phyloP scores from a whole-genome alignment of 2,797 vertebrate genomes.

The Orestias chungarensis region DNA sequence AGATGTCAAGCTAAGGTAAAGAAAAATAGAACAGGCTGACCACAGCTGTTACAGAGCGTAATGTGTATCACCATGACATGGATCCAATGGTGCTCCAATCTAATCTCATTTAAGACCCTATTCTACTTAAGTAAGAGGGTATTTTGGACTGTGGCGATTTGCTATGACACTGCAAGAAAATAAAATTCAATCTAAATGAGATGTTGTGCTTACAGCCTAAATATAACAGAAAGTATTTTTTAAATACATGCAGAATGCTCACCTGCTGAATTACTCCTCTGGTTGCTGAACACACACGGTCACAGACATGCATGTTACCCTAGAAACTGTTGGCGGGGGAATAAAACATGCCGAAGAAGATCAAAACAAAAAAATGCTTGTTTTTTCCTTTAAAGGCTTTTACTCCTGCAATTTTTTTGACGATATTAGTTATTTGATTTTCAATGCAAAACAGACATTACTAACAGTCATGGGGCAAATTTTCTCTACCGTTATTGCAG shows the following conservation, averaged over 20 bases:
- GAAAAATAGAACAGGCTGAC: conserved; percentile 38
- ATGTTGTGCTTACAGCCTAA: not conserved
- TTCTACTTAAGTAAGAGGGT: conserved; percentile 6
- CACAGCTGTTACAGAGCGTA: conserved; percentile 1
- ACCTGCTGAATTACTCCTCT: not conserved
- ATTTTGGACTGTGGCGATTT: not conserved
- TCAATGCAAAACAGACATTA: not conserved
- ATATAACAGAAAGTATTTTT: not conserved
- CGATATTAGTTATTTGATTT: not conserved
- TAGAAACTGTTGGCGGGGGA: conserved; percentile 5
- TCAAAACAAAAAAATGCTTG: not conserved
- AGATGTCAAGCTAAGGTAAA: conserved; percentile 10
- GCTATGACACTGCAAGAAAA: not conserved
- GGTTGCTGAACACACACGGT: not conserved
- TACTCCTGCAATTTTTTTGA: not conserved
- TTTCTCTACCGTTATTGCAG: not conserved
- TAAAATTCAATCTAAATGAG: not conserved
- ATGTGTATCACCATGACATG: conserved; percentile 50
- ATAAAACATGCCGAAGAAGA: not conserved
- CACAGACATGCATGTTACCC: conserved; percentile 9
- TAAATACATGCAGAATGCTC: not conserved
- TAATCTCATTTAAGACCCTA: conserved; percentile 13
- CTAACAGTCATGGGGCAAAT: not conserved
- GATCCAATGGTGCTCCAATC: not conserved
- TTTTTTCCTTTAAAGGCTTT: not conserved